A percentile compares a stretch with the other conserved stretches of the same genome.
phyloP scores from a whole-genome alignment of 2,113 vertebrate genomes.

The Peucedramus taeniatus region DNA sequence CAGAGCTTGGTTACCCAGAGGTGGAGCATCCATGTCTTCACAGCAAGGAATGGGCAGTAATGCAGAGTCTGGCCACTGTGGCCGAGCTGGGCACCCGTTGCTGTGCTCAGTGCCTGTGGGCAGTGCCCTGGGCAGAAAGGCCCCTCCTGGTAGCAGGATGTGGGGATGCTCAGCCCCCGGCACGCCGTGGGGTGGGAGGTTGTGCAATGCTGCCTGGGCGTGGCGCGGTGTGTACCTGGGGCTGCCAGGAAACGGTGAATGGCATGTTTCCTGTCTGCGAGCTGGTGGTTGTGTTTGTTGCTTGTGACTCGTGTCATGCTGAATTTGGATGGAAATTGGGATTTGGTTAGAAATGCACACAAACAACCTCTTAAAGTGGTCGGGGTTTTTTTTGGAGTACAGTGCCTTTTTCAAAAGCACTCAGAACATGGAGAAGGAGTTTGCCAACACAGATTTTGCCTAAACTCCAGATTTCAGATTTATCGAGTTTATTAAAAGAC shows the following conservation, averaged over 20 bases:
- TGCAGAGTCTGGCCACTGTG: not conserved
- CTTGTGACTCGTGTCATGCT: not conserved
- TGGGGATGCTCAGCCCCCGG: not conserved
- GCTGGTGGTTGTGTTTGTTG: not conserved
- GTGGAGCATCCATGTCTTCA: accelerated
- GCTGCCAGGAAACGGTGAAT: constrained; percentile 35
- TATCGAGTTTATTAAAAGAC: not conserved
- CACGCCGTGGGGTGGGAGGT: not conserved
- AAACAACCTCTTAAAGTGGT: not conserved
- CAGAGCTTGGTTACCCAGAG: not conserved
- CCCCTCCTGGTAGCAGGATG: not conserved
- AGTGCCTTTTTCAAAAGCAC: not conserved
- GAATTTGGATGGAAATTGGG: not conserved
- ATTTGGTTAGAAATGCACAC: not conserved
- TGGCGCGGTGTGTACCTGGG: not conserved
- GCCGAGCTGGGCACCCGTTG: accelerated
- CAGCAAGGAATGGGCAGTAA: not conserved
- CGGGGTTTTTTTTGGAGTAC: not conserved
- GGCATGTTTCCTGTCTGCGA: constrained; percentile 2
- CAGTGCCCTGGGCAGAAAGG: not conserved
- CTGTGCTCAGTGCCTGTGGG: not conserved
- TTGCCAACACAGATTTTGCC: not conserved
- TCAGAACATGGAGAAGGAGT: not conserved
- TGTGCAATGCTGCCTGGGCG: not conserved
- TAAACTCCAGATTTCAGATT: not conserved